Percentiles rank a stretch among this genome's conserved stretches.
Evolutionary conservation across 2,888 invertebrate species (phyloP).

Genomic region (Tinea pellionella): DNA sequence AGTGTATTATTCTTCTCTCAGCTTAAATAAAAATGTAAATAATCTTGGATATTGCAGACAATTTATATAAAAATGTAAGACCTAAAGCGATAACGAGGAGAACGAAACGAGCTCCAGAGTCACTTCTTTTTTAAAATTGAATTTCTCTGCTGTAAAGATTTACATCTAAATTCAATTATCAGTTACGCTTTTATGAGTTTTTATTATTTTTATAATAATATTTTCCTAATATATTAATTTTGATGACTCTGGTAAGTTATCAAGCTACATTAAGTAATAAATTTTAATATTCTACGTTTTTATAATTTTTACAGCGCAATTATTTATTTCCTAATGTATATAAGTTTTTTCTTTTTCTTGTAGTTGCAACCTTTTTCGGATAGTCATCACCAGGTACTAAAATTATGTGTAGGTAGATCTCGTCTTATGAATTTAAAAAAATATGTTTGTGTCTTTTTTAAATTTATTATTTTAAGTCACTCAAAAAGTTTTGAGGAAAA

Average conservation of each 20-base stretch:
- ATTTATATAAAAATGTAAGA: background rate
- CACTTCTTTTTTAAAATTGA: background rate
- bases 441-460: no score
- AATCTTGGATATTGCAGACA: background rate
- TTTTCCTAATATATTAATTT: no score
- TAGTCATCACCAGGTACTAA: conserved; percentile 66
- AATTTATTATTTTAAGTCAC: background rate
- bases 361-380: conserved; percentile 69
- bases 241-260: no score
- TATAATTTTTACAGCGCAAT: background rate
- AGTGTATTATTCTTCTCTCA: background rate
- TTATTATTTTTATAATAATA: no score
- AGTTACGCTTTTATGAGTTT: no score
- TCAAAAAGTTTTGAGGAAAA: background rate
- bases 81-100: background rate
- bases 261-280: background rate
- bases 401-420: conserved; percentile 44
- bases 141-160: background rate
- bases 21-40: background rate
- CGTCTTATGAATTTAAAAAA: conserved; percentile 17
- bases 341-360: conserved; percentile 49
- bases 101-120: background rate
- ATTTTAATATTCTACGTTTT: background rate
- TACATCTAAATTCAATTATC: background rate
- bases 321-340: background rate